Percentiles rank a stretch among this genome's conserved stretches.
phyloP scores from a whole-genome alignment of 2,888 invertebrate genomes.

The Nysson spinosus region DNA sequence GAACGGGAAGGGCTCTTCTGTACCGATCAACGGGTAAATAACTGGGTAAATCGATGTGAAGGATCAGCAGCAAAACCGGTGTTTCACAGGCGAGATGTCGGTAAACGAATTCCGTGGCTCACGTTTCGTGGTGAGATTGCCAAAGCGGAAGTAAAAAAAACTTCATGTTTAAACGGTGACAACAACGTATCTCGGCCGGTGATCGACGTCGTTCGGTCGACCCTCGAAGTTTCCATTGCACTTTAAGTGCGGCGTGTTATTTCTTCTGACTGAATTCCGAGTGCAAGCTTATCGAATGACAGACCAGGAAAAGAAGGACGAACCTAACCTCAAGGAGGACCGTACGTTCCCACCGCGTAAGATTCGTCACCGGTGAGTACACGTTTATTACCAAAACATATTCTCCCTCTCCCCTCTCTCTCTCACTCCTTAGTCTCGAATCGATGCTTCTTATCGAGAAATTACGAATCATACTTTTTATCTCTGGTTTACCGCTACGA shows the following conservation, averaged over 20 bases:
- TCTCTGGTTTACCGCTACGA: too few relatives aligned
- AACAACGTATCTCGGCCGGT: constrained; percentile 10
- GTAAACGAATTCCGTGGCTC: constrained; percentile 35
- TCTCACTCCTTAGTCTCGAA: too few relatives aligned
- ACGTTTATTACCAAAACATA: too few relatives aligned
- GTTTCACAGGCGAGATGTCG: constrained; percentile 24
- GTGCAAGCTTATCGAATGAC: constrained; percentile 68
- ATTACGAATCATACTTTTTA: too few relatives aligned
- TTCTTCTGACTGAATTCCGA: constrained; percentile 26
- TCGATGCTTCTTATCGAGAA: too few relatives aligned
- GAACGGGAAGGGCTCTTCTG: constrained; percentile 10
- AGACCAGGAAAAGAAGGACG: constrained; percentile 64
- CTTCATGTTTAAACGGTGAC: constrained; percentile 47
- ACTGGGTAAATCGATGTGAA: too few relatives aligned
- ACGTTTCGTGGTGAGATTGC: constrained; percentile 34
- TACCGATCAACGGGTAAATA: constrained; percentile 46
- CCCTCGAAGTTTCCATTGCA: neutral
- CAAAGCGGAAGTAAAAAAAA: constrained; percentile 35
- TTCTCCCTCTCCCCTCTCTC: too few relatives aligned
- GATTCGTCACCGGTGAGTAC: constrained; percentile 76
- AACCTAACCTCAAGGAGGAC: constrained; percentile 73
- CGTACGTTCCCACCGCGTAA: constrained; percentile 68
- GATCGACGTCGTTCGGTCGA: constrained; percentile 25
- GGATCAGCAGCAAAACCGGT: constrained; percentile 5
- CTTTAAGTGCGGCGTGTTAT: constrained; percentile 6